Conservation (phyloP, 2,888 invertebrate species). For the Agrilus biguttatus region DNA sequence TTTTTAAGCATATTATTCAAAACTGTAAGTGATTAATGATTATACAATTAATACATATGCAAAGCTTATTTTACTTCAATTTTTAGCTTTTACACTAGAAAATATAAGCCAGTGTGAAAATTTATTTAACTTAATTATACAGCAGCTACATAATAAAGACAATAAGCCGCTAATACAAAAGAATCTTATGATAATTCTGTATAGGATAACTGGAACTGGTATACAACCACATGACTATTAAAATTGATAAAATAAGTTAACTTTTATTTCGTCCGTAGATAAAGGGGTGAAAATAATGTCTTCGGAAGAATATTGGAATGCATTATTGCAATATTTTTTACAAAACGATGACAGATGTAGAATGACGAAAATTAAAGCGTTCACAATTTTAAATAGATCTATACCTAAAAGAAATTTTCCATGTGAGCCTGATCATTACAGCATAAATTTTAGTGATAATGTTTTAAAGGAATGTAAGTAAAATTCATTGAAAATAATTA, state of each 20-base stretch:
- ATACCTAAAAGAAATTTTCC: constrained; percentile 8
- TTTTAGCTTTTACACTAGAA: constrained; percentile 10
- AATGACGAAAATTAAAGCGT: constrained; percentile 11
- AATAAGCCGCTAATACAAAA: constrained; percentile 12
- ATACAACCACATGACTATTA: constrained; percentile 1
- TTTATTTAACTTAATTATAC: constrained; percentile 10
- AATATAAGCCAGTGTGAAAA: constrained; percentile 11
- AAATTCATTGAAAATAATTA: neutral
- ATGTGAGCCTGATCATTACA: neutral
- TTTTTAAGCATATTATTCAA: constrained; percentile 12
- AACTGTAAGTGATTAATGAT: constrained; percentile 10
- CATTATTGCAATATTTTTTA: constrained; percentile 11
- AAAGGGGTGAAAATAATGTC: constrained; percentile 8
- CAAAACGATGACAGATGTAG: constrained; percentile 11
- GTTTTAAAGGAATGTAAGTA: constrained; percentile 8
- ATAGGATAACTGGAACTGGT: constrained; percentile 12
- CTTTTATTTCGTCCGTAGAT: constrained; percentile 3
- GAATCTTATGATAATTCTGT: constrained; percentile 12
- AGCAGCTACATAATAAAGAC: constrained; percentile 6
- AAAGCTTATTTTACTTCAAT: constrained; percentile 2
- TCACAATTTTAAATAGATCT: constrained; percentile 12
- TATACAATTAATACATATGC: neutral
- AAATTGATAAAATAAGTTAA: neutral
- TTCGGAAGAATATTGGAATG: constrained; percentile 9
- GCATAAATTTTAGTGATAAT: constrained; percentile 8